Evolutionary conservation across 2,888 invertebrate species (phyloP), one percentile per base, ranked within the genome.

Genomic region (Odontothrips loti): DNA sequence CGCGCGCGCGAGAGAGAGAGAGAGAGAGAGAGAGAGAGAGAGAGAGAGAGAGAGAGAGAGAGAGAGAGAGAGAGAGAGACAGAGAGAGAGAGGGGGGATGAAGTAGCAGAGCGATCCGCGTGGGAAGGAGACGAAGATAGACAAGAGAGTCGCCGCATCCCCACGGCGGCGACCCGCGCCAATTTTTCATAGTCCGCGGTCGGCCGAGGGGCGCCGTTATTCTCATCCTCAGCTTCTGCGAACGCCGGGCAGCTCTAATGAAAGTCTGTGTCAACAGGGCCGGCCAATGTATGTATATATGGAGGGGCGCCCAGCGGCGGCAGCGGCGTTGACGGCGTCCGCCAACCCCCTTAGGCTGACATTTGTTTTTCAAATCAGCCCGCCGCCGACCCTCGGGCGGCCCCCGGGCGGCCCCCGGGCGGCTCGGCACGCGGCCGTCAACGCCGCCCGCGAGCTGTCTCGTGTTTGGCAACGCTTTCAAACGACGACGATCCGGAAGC

Each of bases 311-410:
- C n/a, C n/a, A 58, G 58, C 15, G 17, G 58, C 58, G 58, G 58
- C 20, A 51, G 20, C 58, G 58, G 58, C n/a, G n/a, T n/a, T n/a
- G n/a, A n/a, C n/a, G n/a, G n/a, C n/a, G n/a, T n/a, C n/a, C n/a
- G n/a, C n/a, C n/a, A n/a, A 51, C 12, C 51, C 51, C 48, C 51
- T 51, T 51, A 51, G 8, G 58, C 15, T 15, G 58, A 58, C 58
- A 58, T 58, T 58, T 58, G 58, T 58, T 58, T 58, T 58, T 58
- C 58, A 58, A 58, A 58, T 58, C 58, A 58, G 12, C 51, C 51
- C 51, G 51, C 15, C 3, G n/a, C 51, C 51, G n/a, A n/a, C n/a
- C n/a, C n/a, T n/a, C n/a, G n/a, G 8, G 17, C 51, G 51, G 48
- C 10, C 10, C 48, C 48, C 48, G 48, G 12, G 10, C 10, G 48